Evolutionary conservation across 2,113 vertebrate species (phyloP), one percentile per base, ranked within the genome.

Genomic region (Podarcis muralis): DNA sequence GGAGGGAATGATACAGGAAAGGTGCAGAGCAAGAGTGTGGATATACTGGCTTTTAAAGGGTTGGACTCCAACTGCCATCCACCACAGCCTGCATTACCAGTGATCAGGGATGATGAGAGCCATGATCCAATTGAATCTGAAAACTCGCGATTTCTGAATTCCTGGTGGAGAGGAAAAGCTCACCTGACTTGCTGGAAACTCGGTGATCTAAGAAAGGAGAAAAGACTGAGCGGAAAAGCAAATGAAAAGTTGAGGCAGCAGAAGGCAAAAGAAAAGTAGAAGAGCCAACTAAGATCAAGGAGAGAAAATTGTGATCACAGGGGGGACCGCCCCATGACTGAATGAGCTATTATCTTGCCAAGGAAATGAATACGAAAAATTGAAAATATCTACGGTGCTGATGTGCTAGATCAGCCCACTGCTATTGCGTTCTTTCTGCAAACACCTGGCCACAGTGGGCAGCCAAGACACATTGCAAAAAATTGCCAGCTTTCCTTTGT

Each of bases 381-480:
- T 86, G 30, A 2, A 0, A 0, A 75, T 84, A 20, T 72, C 80
- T 9, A 18, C 84, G 5, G 59, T 62, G 35, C 8, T 75, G 37
- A 27, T 78, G 35, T 35, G 27, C 40, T 37, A 59, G 79, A 8
- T 0, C 81, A 81, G 3, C 1, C 87, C 16, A 66, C n/a, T 22
- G 83, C 48, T 11, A 32, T 91, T 91, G 3, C 43, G 13, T 91
- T 77, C 27, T 90, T 93, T 91, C 77, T 90, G 20, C 27, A 84
- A 93, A 90, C 87, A 94, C 91, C 88, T 94, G 92, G 82, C 27
- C 75, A 53, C 40, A 89, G 90, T 89, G 85, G 30, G 79, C 90
- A 91, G 88, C 90, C 94, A 94, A 79, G 88, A 82, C 2, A 22
- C 89, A 81, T 77, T 37, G 92, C 88, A 74, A 5, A 53, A 53